Evolutionary conservation across 2,888 invertebrate genomes (phyloP).

Genomic region (Tenthredo mesomela): DNA sequence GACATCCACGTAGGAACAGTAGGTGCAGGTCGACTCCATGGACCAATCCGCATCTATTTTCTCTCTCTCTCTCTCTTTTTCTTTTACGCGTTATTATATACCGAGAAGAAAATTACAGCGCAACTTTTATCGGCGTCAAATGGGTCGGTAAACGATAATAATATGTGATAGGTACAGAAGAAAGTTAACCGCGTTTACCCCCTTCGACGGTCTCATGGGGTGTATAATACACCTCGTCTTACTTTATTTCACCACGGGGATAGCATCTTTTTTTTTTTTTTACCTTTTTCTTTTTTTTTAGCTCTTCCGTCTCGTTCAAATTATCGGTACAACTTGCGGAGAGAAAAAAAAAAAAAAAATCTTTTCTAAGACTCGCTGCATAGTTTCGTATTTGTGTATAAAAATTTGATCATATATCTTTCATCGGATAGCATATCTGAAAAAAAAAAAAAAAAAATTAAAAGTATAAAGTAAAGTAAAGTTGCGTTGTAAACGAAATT

Average conservation of each 20-base stretch:
- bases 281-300: too few species aligned
- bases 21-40: constrained; percentile 19
- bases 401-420: too few species aligned
- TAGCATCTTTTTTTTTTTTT: not conserved
- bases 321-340: too few species aligned
- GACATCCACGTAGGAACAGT: constrained; percentile 10
- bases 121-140: constrained; percentile 1
- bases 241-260: not conserved
- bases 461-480: too few species aligned
- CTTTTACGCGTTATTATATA: not conserved
- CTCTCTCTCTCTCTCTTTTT: not conserved
- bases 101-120: constrained; percentile 17
- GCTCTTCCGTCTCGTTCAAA: too few species aligned
- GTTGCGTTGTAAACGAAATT: too few species aligned
- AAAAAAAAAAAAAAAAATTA: too few species aligned
- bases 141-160: constrained; percentile 14
- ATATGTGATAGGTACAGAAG: constrained; percentile 8
- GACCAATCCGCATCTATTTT: not conserved
- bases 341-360: too few species aligned
- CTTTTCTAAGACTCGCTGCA: too few species aligned
- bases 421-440: too few species aligned
- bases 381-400: too few species aligned
- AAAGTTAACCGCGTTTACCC: not conserved
- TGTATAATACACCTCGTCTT: not conserved
- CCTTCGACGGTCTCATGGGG: not conserved